Base-by-base conservation (phyloP, 2,888 invertebrate species). In the Linyphia triangularis region DNA sequence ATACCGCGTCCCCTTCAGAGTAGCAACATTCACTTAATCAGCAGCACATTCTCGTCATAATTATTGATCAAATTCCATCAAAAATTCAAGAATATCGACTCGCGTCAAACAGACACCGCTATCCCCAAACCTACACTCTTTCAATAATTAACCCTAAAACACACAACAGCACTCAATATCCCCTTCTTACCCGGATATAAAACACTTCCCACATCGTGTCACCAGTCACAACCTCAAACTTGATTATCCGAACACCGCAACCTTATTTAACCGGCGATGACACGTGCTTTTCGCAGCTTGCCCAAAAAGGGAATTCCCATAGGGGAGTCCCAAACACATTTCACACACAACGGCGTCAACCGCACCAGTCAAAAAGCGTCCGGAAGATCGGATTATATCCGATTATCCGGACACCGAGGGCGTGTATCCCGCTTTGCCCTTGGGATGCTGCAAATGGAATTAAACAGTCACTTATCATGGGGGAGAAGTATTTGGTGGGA, bases 401-500 rank as follows among this genome's bases (percentile, higher is more conserved):
- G 63, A 24, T 28, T 22, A 51, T 51, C 51, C 51, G 51, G 19
- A 57, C 73, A 73, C 51, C 33, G 30, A 22, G 70, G 43, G 33
- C 5, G 33, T 16, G 16, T 9, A 51, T 10, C 57, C 26, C 28
- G 22, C 59, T 37, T 37, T 37, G 37, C 81, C 69, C 57, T 19
- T 16, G 51, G 7, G 33, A 22, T 73, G 37, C 67, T 75, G 69
- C 26, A 65, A 84, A 85, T 85, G 85, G 59, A 85, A 85, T 85
- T 85, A 85, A 85, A 77, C 30, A 85, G 67, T 69, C 85, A 75
- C 85, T 85, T 77, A 85, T 77, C 77, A 77, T 40, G 59, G 85
- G 7, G 78, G 70, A 40, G 77, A 28, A 30, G 19, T 75, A 61
- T 57, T 57, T 37, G 28, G 5, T 28, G 67, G 51, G 65, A n/a